Evolutionary conservation across 2,888 invertebrate species (phyloP).

Genomic region (Scaptomyza caliginosa): DNA sequence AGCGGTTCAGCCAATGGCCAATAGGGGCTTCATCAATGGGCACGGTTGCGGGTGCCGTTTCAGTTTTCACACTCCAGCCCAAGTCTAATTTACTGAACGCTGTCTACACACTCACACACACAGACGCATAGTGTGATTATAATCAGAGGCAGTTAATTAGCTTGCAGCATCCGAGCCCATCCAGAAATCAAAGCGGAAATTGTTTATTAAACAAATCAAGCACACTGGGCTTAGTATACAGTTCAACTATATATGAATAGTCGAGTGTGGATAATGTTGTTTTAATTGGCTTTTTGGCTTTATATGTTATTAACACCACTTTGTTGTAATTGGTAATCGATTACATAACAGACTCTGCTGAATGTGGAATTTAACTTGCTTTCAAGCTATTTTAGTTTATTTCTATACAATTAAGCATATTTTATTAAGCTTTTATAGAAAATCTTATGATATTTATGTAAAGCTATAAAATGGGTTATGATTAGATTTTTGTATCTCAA

Average conservation of each 20-base stretch:
- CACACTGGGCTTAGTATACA: constrained; percentile 18
- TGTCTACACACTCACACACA: constrained; percentile 8
- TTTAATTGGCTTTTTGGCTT: constrained; percentile 60
- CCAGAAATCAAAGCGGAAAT: constrained; percentile 71
- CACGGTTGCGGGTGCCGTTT: constrained; percentile 37
- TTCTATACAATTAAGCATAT: background rate
- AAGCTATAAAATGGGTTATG: too few relatives aligned
- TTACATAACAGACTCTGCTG: constrained; percentile 27
- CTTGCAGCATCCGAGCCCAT: constrained; percentile 40
- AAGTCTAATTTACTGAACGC: constrained; percentile 57
- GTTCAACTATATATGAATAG: background rate
- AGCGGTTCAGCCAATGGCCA: constrained; percentile 5
- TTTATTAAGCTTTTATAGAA: background rate
- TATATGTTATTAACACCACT: constrained; percentile 37
- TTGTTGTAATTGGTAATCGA: constrained; percentile 26
- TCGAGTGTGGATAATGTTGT: constrained; percentile 56
- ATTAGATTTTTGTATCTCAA: too few relatives aligned
- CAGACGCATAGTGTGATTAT: constrained; percentile 1
- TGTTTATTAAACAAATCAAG: constrained; percentile 75
- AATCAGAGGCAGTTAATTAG: constrained; percentile 53
- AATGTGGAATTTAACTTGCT: constrained; percentile 4
- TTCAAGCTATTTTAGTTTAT: background rate
- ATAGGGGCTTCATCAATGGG: constrained; percentile 3
- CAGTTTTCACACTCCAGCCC: constrained; percentile 62
- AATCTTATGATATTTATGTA: too few relatives aligned